Percentiles rank a stretch among this genome's conserved stretches.
Conservation (phyloP, 2,888 invertebrate genomes). For the Nomada goodeniana region DNA sequence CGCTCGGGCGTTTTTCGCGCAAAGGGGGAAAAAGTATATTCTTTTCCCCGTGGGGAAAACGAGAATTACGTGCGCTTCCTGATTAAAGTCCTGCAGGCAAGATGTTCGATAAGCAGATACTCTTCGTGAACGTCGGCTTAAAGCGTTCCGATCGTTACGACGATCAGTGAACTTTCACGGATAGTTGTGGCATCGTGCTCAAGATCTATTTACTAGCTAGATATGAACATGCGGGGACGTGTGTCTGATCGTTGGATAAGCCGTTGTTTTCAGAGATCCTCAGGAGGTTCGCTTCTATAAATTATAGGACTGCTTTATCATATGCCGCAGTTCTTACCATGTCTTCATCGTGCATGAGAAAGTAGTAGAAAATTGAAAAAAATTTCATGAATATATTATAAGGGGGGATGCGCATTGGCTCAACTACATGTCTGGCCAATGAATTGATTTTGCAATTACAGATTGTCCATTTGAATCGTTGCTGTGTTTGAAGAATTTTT, state of each 20-base stretch:
- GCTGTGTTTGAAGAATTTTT: too few species aligned
- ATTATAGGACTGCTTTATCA: too few species aligned
- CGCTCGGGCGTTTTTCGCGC: neutral
- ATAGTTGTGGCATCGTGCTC: slow-evolving; percentile 60
- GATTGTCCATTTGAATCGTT: too few species aligned
- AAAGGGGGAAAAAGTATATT: slow-evolving; percentile 22
- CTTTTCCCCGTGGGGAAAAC: neutral
- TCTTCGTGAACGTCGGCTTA: slow-evolving; percentile 26
- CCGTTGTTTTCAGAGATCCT: neutral
- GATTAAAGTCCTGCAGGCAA: slow-evolving; percentile 58
- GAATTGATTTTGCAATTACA: too few species aligned
- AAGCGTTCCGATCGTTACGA: slow-evolving; percentile 24
- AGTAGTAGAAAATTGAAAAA: too few species aligned
- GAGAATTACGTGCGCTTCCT: slow-evolving; percentile 51
- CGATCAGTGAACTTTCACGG: slow-evolving; percentile 62
- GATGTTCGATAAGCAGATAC: slow-evolving; percentile 58
- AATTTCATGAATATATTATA: too few species aligned
- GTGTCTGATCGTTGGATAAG: slow-evolving; percentile 70
- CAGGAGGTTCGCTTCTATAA: neutral
- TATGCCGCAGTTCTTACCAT: too few species aligned
- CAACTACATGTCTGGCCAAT: too few species aligned
- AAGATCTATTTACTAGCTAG: slow-evolving; percentile 74
- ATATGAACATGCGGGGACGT: slow-evolving; percentile 69
- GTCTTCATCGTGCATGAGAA: too few species aligned
- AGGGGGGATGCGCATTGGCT: too few species aligned